A percentile compares a stretch with the other conserved stretches of the same genome.
phyloP scores from a whole-genome alignment of 1,140 invertebrate genomes.

The Cyclargus thomasi region DNA sequence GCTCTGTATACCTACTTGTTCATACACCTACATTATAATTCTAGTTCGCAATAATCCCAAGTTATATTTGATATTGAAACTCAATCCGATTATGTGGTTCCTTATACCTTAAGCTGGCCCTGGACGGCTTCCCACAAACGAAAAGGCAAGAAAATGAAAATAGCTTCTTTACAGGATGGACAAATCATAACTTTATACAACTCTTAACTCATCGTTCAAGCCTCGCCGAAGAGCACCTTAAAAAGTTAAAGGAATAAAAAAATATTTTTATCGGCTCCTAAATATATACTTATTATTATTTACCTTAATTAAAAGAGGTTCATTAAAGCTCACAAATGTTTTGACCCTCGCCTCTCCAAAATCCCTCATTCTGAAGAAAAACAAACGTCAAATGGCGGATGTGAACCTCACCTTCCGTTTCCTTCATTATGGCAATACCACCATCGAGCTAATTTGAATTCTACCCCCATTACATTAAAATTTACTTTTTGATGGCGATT shows the following conservation, averaged over 20 bases:
- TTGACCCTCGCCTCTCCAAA: constrained; percentile 39
- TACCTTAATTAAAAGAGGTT: neutral
- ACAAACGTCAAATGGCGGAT: constrained; percentile 54
- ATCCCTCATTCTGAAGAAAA: constrained; percentile 42
- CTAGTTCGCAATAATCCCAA: too few relatives aligned
- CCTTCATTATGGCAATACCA: constrained; percentile 32
- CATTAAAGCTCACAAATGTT: constrained; percentile 7
- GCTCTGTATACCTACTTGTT: too few relatives aligned
- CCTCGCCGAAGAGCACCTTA: too few relatives aligned
- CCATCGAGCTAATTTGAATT: neutral
- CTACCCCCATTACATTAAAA: neutral
- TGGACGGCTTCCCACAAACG: constrained; percentile 20
- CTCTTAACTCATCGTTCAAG: too few relatives aligned
- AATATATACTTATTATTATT: neutral
- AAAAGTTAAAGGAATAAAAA: too few relatives aligned
- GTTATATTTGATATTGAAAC: constrained; percentile 41
- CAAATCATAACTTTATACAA: neutral
- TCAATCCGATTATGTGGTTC: constrained; percentile 47
- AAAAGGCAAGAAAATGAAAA: constrained; percentile 21
- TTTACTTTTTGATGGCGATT: neutral
- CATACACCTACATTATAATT: too few relatives aligned
- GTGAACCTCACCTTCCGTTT: constrained; percentile 59
- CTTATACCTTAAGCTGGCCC: constrained; percentile 16
- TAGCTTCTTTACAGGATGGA: neutral
- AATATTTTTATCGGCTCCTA: neutral